Conservation (phyloP, 2,797 vertebrate species). For the Picus viridis region DNA sequence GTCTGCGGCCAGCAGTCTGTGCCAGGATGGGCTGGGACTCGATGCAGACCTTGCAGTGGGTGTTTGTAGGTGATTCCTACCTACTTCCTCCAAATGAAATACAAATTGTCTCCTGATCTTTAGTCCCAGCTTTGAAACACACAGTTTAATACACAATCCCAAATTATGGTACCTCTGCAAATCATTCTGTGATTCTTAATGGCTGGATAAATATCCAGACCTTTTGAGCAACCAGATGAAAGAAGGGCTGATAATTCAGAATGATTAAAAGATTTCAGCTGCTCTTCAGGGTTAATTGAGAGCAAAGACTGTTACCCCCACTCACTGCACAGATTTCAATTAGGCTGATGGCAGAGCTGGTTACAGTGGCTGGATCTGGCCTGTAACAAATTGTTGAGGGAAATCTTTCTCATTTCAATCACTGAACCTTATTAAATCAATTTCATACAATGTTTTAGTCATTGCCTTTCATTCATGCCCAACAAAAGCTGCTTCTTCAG, state of each 20-base stretch:
- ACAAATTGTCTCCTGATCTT: not conserved
- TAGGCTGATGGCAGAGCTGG: conserved; percentile 21
- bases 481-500: not conserved
- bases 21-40: not conserved
- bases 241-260: conserved; percentile 2
- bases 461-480: conserved; percentile 11
- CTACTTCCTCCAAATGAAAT: not conserved
- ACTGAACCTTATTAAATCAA: conserved; percentile 42
- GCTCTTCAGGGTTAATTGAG: conserved; percentile 27
- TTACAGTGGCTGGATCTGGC: conserved; percentile 39
- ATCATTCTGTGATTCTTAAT: not conserved
- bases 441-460: conserved; percentile 33
- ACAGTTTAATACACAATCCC: not conserved
- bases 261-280: conserved; percentile 8
- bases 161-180: not conserved
- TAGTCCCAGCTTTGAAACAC: not conserved
- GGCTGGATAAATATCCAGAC: not conserved
- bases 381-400: conserved; percentile 33
- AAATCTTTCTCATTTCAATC: conserved; percentile 46
- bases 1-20: not conserved
- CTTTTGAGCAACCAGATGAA: not conserved
- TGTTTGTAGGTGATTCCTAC: not conserved
- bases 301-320: conserved; percentile 17
- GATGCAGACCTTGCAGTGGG: not conserved
- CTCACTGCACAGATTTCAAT: conserved; percentile 2